Base-by-base conservation (phyloP, 2,888 invertebrate species). In the Eudemis profundana region DNA sequence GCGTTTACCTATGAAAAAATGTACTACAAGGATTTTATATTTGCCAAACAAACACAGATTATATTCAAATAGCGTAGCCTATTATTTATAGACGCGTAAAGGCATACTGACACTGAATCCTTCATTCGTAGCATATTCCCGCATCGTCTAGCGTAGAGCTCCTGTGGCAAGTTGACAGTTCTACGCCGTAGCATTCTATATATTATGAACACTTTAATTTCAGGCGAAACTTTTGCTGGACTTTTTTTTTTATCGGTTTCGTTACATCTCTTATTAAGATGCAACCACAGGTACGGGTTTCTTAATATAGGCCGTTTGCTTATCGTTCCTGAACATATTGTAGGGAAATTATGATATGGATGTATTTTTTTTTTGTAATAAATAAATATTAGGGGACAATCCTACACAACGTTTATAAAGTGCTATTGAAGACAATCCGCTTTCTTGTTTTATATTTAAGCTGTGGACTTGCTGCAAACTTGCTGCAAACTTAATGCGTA, bases 81-180 rank as follows among this genome's bases (percentile, higher is more conserved):
- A 33, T n/a, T n/a, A n/a, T 17, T 29, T 10, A 33, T 33, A 14
- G 40, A 4, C 23, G 4, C 40, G 21, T 15, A 15, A 17, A 17
- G 8, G 42, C 19, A 23, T 47, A 47, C 23, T 23, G 23, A 23
- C 2, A 17, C 2, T 21, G n/a, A 17, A 42, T 56, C n/a, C 42
- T 12, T n/a, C 8, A 15, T 23, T 17, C 42, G 54, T 56, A 56
- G 54, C 54, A 29, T 27, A 56, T 42, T 56, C 54, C 54, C 54
- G 15, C 21, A 23, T 29, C 21, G n/a, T 29, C 29, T 23, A 23
- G 53, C 40, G 53, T 40, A 54, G 53, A 53, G 1, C 38, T 21
- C n/a, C 36, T 38, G 23, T 47, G n/a, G 19, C 19, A 4, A 3
- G 12, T 15, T 40, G 3, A 14, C 29, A 54, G 40, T 10, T 54